Conservation (phyloP, 2,113 vertebrate genomes). For the Periophthalmodon schlosseri region DNA sequence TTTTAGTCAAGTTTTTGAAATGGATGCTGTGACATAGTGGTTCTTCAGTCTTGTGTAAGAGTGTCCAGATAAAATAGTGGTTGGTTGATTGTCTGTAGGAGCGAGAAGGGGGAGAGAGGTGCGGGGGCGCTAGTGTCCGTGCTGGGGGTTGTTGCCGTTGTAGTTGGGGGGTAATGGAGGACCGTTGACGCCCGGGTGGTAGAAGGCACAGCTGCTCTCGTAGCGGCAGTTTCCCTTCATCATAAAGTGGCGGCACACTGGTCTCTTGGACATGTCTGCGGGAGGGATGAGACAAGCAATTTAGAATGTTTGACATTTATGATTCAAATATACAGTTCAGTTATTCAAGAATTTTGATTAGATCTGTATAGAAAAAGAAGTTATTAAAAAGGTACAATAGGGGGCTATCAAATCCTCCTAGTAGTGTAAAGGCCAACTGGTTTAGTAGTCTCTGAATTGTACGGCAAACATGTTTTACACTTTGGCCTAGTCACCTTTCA, state of each 20-base stretch:
- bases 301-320: background rate
- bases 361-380: no score
- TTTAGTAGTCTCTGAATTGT: no score
- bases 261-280: constrained; percentile 89
- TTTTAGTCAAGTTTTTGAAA: background rate
- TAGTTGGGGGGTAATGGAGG: constrained; percentile 83
- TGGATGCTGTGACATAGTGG: constrained; percentile 23
- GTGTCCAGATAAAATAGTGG: constrained; percentile 40
- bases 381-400: no score
- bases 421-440: no score
- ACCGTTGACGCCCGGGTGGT: constrained; percentile 90
- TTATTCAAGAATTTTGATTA: no score
- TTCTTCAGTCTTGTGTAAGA: constrained; percentile 46
- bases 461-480: no score
- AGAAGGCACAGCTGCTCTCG: constrained; percentile 93
- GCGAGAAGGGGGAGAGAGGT: background rate
- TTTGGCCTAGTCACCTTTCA: no score
- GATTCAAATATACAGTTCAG: no score
- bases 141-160: constrained; percentile 70
- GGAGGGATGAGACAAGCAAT: background rate
- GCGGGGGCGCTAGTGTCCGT: constrained; percentile 59
- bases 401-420: no score
- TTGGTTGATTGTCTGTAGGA: constrained; percentile 4
- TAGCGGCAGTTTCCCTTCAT: constrained; percentile 94
- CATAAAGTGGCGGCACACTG: constrained; percentile 91